Evolutionary conservation across 2,113 vertebrate genomes (phyloP).

Genomic region (Sisor rabdophorus): DNA sequence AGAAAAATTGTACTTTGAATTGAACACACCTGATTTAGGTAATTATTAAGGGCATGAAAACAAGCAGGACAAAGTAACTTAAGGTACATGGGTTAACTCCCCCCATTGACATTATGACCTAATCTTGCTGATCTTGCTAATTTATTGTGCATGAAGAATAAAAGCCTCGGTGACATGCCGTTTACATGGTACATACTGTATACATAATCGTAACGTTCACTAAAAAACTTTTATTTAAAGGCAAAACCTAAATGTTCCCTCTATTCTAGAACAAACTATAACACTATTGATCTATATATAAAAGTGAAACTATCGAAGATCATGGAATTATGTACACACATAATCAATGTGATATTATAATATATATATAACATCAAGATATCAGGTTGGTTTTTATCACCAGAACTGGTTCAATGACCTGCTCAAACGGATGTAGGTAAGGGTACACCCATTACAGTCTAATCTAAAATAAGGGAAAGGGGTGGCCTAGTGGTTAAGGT

Average conservation of each 20-base stretch:
- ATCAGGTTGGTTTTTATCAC: neutral
- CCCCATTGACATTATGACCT: neutral
- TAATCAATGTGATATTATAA: neutral
- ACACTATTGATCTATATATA: neutral
- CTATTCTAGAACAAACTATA: neutral
- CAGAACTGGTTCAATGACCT: neutral
- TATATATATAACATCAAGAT: neutral
- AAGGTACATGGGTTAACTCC: too few species aligned
- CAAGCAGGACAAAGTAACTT: too few species aligned
- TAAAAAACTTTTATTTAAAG: neutral
- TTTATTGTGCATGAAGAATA: slow-evolving; percentile 26
- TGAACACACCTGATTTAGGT: too few species aligned
- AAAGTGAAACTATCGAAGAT: neutral
- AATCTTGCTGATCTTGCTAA: slow-evolving; percentile 23
- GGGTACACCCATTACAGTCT: too few species aligned
- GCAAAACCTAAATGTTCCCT: neutral
- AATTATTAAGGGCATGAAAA: too few species aligned
- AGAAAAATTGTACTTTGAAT: too few species aligned
- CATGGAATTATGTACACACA: neutral
- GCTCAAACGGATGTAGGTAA: neutral
- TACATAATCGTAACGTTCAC: neutral
- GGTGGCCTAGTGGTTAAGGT: too few species aligned
- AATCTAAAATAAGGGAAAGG: too few species aligned
- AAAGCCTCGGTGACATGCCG: neutral
- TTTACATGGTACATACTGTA: neutral